These are phyloP conservation scores for Festucalex cinctus DNA, from an alignment of 2,113 vertebrate genomes.

Conservation along the genomic window DNA sequence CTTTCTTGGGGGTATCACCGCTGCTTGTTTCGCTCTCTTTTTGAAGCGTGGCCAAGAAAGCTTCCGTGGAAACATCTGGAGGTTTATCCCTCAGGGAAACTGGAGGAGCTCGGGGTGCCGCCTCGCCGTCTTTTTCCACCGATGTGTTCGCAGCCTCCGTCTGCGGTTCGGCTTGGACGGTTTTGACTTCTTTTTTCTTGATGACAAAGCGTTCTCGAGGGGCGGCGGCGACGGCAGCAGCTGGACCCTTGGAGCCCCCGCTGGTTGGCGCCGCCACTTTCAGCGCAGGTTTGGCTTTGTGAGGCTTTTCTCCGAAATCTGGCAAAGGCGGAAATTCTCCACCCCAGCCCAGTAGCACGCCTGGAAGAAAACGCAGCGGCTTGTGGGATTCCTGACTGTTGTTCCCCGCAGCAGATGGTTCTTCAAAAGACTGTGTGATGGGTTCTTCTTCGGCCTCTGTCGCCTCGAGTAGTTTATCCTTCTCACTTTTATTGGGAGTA, in stretches of 20 bases:
- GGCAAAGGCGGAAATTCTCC: conserved; percentile 79
- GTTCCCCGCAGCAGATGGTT: conserved; percentile 69
- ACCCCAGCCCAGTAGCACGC: conserved; percentile 90
- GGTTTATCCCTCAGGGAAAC: conserved; percentile 91
- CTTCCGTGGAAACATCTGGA: conserved; percentile 90
- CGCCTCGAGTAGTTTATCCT: conserved; percentile 74
- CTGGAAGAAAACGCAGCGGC: conserved; percentile 92
- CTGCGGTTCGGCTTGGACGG: conserved; percentile 51
- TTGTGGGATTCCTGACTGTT: conserved; percentile 77
- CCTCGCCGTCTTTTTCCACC: conserved; percentile 44
- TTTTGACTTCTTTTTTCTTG: conserved; percentile 73
- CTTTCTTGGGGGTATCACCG: conserved; percentile 37
- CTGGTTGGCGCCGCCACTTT: conserved; percentile 46
- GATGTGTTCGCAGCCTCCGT: conserved; percentile 39
- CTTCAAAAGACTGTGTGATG: conserved; percentile 51
- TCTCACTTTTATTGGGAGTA: conserved; percentile 77
- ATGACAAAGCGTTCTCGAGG: conserved; percentile 72
- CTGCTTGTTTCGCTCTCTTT: conserved; percentile 71
- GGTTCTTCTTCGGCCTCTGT: conserved; percentile 61
- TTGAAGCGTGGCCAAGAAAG: conserved; percentile 77
- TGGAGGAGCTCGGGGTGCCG: conserved; percentile 21
- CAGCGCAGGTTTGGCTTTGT: conserved; percentile 67
- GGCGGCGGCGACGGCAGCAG: conserved; percentile 58
- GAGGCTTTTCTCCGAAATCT: conserved; percentile 79
- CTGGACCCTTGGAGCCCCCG: conserved; percentile 68